A percentile compares a stretch with the other conserved stretches of the same genome.
Conservation (phyloP, 2,113 vertebrate species). For the Zapornia atra region DNA sequence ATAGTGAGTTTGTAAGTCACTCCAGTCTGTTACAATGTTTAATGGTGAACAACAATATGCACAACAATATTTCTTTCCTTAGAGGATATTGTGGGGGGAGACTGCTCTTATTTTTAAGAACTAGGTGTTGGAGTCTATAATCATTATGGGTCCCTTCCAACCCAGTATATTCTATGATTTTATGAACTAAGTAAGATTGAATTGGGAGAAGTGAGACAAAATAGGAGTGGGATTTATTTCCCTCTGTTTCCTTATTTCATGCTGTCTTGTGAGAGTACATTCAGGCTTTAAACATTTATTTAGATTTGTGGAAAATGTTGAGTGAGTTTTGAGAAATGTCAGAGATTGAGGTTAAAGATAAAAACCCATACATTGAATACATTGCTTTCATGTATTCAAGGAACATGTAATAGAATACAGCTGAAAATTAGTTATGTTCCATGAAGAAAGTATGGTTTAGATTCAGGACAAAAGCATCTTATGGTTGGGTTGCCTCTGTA, state of each 20-base stretch:
- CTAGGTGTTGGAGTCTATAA: too few species aligned
- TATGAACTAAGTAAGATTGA: not conserved
- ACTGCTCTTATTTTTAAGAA: not conserved
- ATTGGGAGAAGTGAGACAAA: not conserved
- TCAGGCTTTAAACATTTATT: not conserved
- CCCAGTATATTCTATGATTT: not conserved
- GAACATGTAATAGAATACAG: not conserved
- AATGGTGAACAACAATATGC: not conserved
- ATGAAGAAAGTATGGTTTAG: not conserved
- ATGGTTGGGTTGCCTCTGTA: not conserved
- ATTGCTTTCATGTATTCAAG: not conserved
- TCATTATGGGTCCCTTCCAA: too few species aligned
- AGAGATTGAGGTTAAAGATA: not conserved
- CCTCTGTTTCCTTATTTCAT: not conserved
- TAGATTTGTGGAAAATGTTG: not conserved
- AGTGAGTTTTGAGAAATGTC: not conserved
- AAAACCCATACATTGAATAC: too few species aligned
- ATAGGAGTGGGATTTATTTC: not conserved
- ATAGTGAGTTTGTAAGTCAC: not conserved
- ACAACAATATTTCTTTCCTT: not conserved
- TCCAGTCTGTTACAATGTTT: not conserved
- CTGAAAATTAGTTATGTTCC: not conserved
- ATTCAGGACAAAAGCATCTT: not conserved
- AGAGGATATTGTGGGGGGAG: not conserved
- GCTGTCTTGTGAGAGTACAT: not conserved